Base-by-base conservation (phyloP, 2,113 vertebrate species). In the Misgurnus mizolepis region DNA sequence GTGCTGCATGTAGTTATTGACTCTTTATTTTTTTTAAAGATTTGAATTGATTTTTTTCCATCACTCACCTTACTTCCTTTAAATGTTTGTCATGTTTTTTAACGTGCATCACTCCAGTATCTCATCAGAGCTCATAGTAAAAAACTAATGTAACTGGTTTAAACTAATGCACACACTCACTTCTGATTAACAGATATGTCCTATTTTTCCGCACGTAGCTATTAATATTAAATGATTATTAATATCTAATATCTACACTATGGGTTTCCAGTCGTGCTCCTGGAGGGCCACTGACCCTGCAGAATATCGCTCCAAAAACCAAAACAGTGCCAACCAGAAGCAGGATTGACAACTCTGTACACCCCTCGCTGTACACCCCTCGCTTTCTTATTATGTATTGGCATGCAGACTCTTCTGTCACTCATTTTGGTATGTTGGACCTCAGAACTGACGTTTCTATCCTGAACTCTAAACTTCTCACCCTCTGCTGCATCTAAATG, bases 21-120 rank as follows among this genome's bases (percentile, higher is more conserved):
- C 27, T 34, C 27, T 34, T 34, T 34, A 2, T 34, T 34, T 34
- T 34, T 34, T 34, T 22, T 22, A 22, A 34, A 34, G 27, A 34
- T 34, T 34, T 34, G 27, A 34, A 34, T 34, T 53, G 12, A 0
- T 7, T 56, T 22, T 45, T 18, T 43, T 34, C 49, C 50, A 14
- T 66, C 41, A 67, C 11, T 6, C 15, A 34, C 14, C 12, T 40
- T 66, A 17, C 14, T 50, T 1, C 68, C 7, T 78, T 39, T 47
- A 18, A 55, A 34, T 76, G 56, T 82, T 75, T 80, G 4, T 72
- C 62, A 11, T 73, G 62, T 76, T 53, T 3, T 22, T 64, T 72
- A 76, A 61, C 64, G 53, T 81, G 82, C 81, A 39, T 83, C 49
- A 17, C 82, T 82, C 68, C 39, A 14, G 40, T 67, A 73, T 60